A percentile compares a stretch with the other conserved stretches of the same genome.
Conservation (phyloP, 2,888 invertebrate genomes). For the Neoscelio sp. region DNA sequence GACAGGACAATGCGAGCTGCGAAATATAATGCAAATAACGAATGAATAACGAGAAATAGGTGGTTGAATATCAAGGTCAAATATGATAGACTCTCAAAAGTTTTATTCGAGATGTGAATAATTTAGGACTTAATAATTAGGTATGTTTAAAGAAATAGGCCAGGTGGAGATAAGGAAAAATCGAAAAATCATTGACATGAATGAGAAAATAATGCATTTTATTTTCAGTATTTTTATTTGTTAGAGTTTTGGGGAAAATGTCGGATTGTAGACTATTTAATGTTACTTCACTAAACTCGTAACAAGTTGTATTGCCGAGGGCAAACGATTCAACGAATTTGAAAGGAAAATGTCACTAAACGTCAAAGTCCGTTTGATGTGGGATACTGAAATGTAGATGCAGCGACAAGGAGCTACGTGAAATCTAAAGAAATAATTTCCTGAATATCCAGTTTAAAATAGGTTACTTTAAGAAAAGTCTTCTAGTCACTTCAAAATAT, state of each 20-base stretch:
- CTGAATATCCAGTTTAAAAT: no score
- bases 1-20: conserved; percentile 28
- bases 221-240: no score
- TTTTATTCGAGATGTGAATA: conserved; percentile 18
- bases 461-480: no score
- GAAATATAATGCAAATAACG: conserved; percentile 20
- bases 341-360: conserved; percentile 32
- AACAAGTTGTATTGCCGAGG: conserved; percentile 39
- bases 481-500: no score
- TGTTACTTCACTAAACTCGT: conserved; percentile 28
- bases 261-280: conserved; percentile 30
- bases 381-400: neutral
- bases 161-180: no score
- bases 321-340: conserved; percentile 35
- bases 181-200: no score
- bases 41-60: conserved; percentile 18
- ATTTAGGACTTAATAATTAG: conserved; percentile 32
- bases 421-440: neutral
- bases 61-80: conserved; percentile 35
- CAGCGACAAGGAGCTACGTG: neutral
- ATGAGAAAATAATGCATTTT: no score
- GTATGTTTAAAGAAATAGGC: conserved; percentile 1
- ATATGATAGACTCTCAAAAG: neutral
- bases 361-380: conserved; percentile 32
- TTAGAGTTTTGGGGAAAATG: no score